Evolutionary conservation across 2,888 invertebrate genomes (phyloP).

Genomic region (Pomacea canaliculata): DNA sequence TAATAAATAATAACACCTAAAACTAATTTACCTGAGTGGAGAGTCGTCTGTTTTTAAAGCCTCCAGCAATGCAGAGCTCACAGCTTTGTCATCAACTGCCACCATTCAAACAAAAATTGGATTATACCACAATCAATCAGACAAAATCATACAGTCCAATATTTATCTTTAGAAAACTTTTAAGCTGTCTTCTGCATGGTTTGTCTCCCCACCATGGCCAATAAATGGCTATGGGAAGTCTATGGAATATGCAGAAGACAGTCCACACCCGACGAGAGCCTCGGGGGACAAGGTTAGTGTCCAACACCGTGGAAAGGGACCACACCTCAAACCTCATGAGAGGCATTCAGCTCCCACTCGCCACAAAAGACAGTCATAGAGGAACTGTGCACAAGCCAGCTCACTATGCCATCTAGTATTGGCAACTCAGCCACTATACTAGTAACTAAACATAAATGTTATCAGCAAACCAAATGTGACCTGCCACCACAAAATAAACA

Average conservation of each 20-base stretch:
- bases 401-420: not conserved
- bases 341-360: slow-evolving; percentile 4
- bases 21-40: slow-evolving; percentile 50
- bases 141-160: not conserved
- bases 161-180: not conserved
- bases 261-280: slow-evolving; percentile 19
- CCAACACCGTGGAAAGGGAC: slow-evolving; percentile 26
- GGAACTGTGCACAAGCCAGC: not conserved
- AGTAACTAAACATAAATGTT: not conserved
- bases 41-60: slow-evolving; percentile 82
- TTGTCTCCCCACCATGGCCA: slow-evolving; percentile 21
- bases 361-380: not conserved
- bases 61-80: slow-evolving; percentile 81
- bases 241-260: slow-evolving; percentile 26
- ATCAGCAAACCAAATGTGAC: too few relatives aligned
- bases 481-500: too few relatives aligned
- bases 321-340: not conserved
- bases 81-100: slow-evolving; percentile 74
- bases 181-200: slow-evolving; percentile 8
- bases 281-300: slow-evolving; percentile 21
- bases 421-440: not conserved
- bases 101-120: slow-evolving; percentile 20
- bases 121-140: not conserved
- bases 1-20: too few relatives aligned
- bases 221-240: slow-evolving; percentile 11